Conservation (phyloP, 2,888 invertebrate genomes). For the Andrena bicolor region DNA sequence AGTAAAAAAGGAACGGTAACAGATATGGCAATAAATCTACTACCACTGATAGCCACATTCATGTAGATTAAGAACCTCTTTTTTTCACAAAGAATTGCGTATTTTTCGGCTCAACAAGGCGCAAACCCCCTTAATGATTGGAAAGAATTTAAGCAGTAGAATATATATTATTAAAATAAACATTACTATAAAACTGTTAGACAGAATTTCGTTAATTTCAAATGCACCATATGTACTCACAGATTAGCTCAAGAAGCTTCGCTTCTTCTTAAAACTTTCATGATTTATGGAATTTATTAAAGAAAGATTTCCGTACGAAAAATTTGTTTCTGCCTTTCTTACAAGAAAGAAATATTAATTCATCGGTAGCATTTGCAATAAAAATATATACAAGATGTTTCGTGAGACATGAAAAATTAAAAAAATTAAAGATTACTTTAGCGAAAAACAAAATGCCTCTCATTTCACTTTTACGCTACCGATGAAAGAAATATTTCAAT, state of each 20-base stretch:
- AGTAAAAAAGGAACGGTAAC: no score
- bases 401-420: slow-evolving; percentile 2
- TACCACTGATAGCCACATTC: no score
- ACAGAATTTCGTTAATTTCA: slow-evolving; percentile 47
- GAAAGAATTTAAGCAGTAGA: slow-evolving; percentile 35
- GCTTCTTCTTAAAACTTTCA: slow-evolving; percentile 45
- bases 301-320: slow-evolving; percentile 55
- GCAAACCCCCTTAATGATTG: slow-evolving; percentile 3
- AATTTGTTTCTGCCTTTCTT: slow-evolving; percentile 53
- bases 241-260: slow-evolving; percentile 63
- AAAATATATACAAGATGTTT: slow-evolving; percentile 22
- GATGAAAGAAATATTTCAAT: slow-evolving; percentile 13
- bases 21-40: no score
- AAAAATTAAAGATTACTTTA: slow-evolving; percentile 13
- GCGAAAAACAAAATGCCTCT: background rate
- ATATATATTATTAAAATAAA: slow-evolving; percentile 25
- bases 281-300: slow-evolving; percentile 51
- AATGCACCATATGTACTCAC: slow-evolving; percentile 70
- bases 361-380: slow-evolving; percentile 26
- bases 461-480: background rate
- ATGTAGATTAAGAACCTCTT: no score
- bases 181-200: slow-evolving; percentile 13
- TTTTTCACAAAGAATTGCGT: no score
- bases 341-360: slow-evolving; percentile 43
- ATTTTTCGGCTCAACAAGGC: no score